Evolutionary conservation across 2,888 invertebrate genomes (phyloP).

Genomic region (Andrena haemorrhoa): DNA sequence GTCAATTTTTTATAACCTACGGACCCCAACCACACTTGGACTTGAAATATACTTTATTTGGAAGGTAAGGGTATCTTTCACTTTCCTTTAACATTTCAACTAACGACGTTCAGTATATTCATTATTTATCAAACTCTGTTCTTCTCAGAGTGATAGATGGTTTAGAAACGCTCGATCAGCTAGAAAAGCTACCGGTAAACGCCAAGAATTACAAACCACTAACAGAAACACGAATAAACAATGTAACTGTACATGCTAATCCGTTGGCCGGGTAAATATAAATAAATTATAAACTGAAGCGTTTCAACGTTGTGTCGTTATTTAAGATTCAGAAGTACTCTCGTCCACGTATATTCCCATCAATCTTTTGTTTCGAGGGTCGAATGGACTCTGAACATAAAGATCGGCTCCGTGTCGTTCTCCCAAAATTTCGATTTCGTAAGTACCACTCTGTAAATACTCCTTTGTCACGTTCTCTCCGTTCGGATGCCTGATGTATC

Average conservation of each 20-base stretch:
- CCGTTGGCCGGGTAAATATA: conserved; percentile 92
- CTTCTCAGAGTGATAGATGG: conserved; percentile 97
- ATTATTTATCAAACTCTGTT: neutral
- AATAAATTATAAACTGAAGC: conserved; percentile 4
- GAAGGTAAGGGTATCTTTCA: conserved; percentile 89
- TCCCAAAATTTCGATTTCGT: conserved; percentile 93
- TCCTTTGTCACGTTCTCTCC: conserved; percentile 88
- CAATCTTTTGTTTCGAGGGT: conserved; percentile 91
- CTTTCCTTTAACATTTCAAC: neutral
- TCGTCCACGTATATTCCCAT: conserved; percentile 85
- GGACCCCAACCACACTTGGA: conserved; percentile 97
- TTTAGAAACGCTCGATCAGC: conserved; percentile 96
- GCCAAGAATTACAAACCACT: conserved; percentile 96
- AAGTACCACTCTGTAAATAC: conserved; percentile 90
- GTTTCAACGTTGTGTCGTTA: neutral
- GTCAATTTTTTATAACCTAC: conserved; percentile 99
- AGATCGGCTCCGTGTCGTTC: conserved; percentile 89
- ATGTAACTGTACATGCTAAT: conserved; percentile 98
- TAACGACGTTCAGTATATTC: neutral
- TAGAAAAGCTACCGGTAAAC: conserved; percentile 97
- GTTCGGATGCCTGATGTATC: conserved; percentile 87
- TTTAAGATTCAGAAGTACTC: neutral
- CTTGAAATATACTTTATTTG: conserved; percentile 98
- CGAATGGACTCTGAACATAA: conserved; percentile 92
- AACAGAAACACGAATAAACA: conserved; percentile 94